Percentiles rank a stretch among this genome's conserved stretches.
Evolutionary conservation across 2,113 vertebrate genomes (phyloP).

Genomic region (Tonatia bakeri): DNA sequence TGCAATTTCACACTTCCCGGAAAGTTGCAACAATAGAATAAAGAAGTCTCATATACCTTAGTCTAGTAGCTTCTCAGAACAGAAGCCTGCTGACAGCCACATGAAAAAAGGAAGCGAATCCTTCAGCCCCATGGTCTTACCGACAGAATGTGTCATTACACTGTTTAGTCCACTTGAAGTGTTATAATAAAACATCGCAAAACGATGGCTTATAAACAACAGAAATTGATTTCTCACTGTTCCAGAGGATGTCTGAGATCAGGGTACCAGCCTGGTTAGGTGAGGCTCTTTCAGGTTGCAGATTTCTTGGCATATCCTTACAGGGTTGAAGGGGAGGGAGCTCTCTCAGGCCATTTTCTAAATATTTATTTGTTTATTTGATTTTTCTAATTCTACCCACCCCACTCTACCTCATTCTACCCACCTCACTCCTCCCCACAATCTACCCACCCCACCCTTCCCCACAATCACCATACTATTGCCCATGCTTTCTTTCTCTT

Average conservation of each 20-base stretch:
- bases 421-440: too few relatives aligned
- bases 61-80: too few relatives aligned
- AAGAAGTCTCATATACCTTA: background rate
- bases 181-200: background rate
- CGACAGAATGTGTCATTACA: background rate
- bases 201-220: background rate
- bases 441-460: too few relatives aligned
- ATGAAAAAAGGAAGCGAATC: background rate
- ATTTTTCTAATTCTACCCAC: too few relatives aligned
- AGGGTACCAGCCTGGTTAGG: background rate
- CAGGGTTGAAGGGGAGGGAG: background rate
- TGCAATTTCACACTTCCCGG: background rate
- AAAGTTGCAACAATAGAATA: background rate
- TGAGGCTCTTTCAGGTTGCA: background rate
- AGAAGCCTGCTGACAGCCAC: too few relatives aligned
- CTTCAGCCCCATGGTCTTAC: background rate
- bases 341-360: background rate
- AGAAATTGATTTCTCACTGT: background rate
- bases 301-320: background rate
- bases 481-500: too few relatives aligned
- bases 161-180: background rate
- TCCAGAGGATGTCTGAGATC: background rate
- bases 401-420: too few relatives aligned
- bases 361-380: too few relatives aligned
- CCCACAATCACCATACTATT: too few relatives aligned